A percentile compares a stretch with the other conserved stretches of the same genome.
These are phyloP conservation scores for Napeogenes sylphis DNA, from an alignment of 2,888 invertebrate species.

Conservation along the genomic window DNA sequence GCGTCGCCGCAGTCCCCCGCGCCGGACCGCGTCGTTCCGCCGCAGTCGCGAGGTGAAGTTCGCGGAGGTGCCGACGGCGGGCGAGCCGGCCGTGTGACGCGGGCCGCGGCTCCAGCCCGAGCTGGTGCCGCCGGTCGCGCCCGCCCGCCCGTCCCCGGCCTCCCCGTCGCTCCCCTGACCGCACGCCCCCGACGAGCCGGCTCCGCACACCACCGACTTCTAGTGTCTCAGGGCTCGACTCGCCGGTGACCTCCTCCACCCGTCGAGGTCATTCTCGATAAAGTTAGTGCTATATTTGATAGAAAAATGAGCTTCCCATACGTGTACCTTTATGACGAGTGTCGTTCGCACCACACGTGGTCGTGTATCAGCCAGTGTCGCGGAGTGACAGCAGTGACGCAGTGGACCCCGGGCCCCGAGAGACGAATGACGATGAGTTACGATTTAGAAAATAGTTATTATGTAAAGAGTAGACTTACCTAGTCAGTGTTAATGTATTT, in stretches of 20 bases:
- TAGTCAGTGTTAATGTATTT: constrained; percentile 47
- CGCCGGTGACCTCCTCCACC: too few species aligned
- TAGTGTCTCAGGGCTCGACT: constrained; percentile 33
- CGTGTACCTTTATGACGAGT: constrained; percentile 31
- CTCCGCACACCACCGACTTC: constrained; percentile 63
- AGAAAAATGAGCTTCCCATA: constrained; percentile 36
- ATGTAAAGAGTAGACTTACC: constrained; percentile 49
- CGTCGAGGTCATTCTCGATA: background rate
- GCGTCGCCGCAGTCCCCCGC: constrained; percentile 55
- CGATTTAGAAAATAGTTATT: constrained; percentile 42
- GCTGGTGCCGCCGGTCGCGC: constrained; percentile 72
- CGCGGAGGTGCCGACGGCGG: constrained; percentile 55
- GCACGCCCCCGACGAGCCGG: constrained; percentile 42
- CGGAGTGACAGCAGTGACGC: constrained; percentile 31
- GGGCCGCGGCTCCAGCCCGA: constrained; percentile 75
- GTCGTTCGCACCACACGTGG: constrained; percentile 47
- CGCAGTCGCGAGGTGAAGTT: constrained; percentile 76
- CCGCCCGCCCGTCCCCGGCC: constrained; percentile 38
- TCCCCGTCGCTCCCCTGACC: constrained; percentile 49
- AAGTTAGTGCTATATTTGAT: constrained; percentile 31
- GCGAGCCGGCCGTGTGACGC: constrained; percentile 69
- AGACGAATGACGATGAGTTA: constrained; percentile 38
- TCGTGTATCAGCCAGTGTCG: constrained; percentile 30
- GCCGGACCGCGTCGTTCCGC: constrained; percentile 67
- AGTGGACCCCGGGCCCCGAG: constrained; percentile 36